Evolutionary conservation across 2,888 invertebrate genomes (phyloP).

Genomic region (Aphodius sticticus): DNA sequence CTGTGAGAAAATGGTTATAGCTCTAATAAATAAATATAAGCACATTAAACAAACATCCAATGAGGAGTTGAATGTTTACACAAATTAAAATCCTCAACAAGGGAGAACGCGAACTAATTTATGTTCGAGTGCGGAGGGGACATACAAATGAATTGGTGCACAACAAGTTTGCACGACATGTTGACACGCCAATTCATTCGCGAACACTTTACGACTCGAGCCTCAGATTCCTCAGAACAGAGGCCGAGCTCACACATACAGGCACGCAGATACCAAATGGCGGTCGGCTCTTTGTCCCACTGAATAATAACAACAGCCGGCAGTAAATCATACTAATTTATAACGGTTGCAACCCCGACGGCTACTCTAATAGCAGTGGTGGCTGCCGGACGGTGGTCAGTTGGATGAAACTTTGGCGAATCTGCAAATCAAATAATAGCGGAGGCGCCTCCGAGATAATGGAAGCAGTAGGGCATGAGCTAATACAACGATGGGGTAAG

Average conservation of each 20-base stretch:
- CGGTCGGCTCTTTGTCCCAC: conserved; percentile 4
- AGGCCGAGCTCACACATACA: neutral
- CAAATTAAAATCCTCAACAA: neutral
- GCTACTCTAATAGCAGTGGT: neutral
- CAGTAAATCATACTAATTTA: neutral
- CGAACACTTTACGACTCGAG: conserved; percentile 4
- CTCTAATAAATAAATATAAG: neutral
- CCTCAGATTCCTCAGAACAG: neutral
- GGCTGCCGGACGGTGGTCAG: neutral
- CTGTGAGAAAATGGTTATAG: no score
- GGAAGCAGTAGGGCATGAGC: no score
- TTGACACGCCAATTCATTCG: conserved; percentile 4
- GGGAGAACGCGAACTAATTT: neutral
- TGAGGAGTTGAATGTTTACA: neutral
- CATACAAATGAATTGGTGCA: neutral
- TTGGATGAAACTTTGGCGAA: neutral
- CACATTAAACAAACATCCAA: neutral
- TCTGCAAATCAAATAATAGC: no score
- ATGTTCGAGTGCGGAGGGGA: neutral
- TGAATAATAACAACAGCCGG: neutral
- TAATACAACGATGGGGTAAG: no score
- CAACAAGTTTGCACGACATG: neutral
- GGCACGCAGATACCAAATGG: neutral
- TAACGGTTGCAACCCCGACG: neutral
- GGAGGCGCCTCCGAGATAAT: no score